Conservation (phyloP, 1,140 invertebrate genomes). For the Sycophaga agraensis region DNA sequence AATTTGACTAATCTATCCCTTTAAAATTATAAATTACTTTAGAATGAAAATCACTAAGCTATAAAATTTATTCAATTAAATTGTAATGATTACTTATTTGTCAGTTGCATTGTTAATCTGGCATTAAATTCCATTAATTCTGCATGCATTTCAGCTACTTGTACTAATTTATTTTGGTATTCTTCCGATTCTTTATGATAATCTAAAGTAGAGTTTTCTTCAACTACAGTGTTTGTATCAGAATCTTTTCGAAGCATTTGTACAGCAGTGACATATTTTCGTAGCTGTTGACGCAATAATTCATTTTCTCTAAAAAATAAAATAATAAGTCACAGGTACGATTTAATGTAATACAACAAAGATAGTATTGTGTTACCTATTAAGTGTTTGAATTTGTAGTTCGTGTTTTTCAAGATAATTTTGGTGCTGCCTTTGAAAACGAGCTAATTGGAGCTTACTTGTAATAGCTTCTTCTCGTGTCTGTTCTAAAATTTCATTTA, state of each 20-base stretch:
- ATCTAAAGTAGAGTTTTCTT: slow-evolving; percentile 54
- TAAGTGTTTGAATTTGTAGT: slow-evolving; percentile 52
- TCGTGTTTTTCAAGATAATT: slow-evolving; percentile 54
- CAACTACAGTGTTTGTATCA: slow-evolving; percentile 42
- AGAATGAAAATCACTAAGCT: not conserved
- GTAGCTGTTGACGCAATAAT: slow-evolving; percentile 81
- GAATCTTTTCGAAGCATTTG: slow-evolving; percentile 76
- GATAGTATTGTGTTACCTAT: slow-evolving; percentile 34
- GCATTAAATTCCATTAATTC: slow-evolving; percentile 94
- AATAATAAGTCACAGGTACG: not conserved
- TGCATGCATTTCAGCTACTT: slow-evolving; percentile 95
- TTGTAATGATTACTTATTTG: slow-evolving; percentile 39
- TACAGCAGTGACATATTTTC: slow-evolving; percentile 87
- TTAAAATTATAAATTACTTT: slow-evolving; percentile 15
- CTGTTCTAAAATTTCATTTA: slow-evolving; percentile 51
- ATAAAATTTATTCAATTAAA: not conserved
- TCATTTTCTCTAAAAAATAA: slow-evolving; percentile 79
- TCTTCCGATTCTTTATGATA: slow-evolving; percentile 75
- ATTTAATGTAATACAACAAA: not conserved
- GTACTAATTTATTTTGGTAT: slow-evolving; percentile 87
- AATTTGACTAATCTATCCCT: slow-evolving; percentile 69
- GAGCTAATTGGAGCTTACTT: slow-evolving; percentile 47
- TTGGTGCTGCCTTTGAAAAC: slow-evolving; percentile 54
- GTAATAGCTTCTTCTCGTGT: slow-evolving; percentile 49
- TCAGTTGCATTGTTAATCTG: slow-evolving; percentile 53